phyloP scores from a whole-genome alignment of 2,797 vertebrate genomes.

The Mormyrops boulengeri region DNA sequence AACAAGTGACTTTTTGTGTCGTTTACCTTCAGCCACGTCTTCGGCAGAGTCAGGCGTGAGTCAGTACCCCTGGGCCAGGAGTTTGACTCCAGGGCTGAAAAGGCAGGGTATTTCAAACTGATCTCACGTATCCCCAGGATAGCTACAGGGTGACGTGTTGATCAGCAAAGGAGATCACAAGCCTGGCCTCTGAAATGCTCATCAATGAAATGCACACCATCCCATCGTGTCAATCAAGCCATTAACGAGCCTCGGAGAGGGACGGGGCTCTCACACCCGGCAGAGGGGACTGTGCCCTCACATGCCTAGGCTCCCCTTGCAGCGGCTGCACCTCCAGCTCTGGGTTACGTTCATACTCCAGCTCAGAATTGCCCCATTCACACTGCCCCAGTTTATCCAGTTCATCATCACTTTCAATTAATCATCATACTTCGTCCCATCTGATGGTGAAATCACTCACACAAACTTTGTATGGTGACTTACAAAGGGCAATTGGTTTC shows the following conservation, averaged over 20 bases:
- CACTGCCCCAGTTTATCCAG: not conserved
- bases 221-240: slow-evolving; percentile 53
- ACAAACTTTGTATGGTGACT: not conserved
- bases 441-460: not conserved
- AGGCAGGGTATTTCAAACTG: slow-evolving; percentile 54
- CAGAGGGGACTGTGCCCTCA: slow-evolving; percentile 1
- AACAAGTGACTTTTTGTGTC: not conserved
- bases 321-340: not conserved
- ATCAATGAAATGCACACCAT: slow-evolving; percentile 65
- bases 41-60: slow-evolving; percentile 21
- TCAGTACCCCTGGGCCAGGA: slow-evolving; percentile 24
- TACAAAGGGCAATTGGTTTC: not conserved
- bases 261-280: slow-evolving; percentile 17
- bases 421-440: not conserved
- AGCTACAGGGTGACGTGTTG: slow-evolving; percentile 56
- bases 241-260: slow-evolving; percentile 36
- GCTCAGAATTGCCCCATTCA: slow-evolving; percentile 1
- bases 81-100: slow-evolving; percentile 48
- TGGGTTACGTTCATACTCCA: not conserved
- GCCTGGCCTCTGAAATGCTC: slow-evolving; percentile 52
- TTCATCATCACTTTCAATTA: not conserved
- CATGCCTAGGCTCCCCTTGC: slow-evolving; percentile 1
- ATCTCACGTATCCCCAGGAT: slow-evolving; percentile 54
- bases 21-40: slow-evolving; percentile 35
- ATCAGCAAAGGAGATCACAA: slow-evolving; percentile 57